Conservation (phyloP, 1,140 invertebrate species). For the Pseudomyrmex sp. region DNA sequence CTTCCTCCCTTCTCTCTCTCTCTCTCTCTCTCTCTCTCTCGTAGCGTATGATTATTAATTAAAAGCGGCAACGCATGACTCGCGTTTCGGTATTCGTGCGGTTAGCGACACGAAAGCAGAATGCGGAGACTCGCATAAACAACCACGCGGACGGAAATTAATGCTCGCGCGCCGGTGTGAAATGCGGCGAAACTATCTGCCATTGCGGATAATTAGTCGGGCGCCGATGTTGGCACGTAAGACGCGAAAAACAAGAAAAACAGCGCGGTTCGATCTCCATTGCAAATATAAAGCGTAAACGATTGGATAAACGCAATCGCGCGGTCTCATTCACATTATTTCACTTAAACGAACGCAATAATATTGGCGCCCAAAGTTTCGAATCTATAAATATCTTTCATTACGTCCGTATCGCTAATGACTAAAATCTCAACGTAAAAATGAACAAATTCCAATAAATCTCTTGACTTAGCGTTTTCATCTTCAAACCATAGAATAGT, state of each 20-base stretch:
- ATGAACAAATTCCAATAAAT: too few relatives aligned
- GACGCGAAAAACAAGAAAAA: not conserved
- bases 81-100: conserved; percentile 35
- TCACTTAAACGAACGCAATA: not conserved
- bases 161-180: conserved; percentile 67
- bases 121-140: conserved; percentile 69
- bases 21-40: too few relatives aligned
- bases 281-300: conserved; percentile 15
- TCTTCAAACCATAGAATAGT: too few relatives aligned
- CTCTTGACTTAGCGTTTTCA: too few relatives aligned
- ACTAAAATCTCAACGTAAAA: too few relatives aligned
- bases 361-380: not conserved
- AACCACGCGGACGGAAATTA: conserved; percentile 68
- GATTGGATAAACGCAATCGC: not conserved
- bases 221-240: conserved; percentile 58
- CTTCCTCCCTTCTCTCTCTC: too few relatives aligned
- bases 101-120: conserved; percentile 62
- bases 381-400: too few relatives aligned
- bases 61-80: conserved; percentile 46
- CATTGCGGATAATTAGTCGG: conserved; percentile 74
- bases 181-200: conserved; percentile 73
- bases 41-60: conserved; percentile 50
- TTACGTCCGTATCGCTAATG: too few relatives aligned
- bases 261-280: conserved; percentile 45
- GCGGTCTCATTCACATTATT: not conserved